A percentile compares a stretch with the other conserved stretches of the same genome.
phyloP scores from a whole-genome alignment of 1,140 invertebrate genomes.

The Dreissena rostriformis region DNA sequence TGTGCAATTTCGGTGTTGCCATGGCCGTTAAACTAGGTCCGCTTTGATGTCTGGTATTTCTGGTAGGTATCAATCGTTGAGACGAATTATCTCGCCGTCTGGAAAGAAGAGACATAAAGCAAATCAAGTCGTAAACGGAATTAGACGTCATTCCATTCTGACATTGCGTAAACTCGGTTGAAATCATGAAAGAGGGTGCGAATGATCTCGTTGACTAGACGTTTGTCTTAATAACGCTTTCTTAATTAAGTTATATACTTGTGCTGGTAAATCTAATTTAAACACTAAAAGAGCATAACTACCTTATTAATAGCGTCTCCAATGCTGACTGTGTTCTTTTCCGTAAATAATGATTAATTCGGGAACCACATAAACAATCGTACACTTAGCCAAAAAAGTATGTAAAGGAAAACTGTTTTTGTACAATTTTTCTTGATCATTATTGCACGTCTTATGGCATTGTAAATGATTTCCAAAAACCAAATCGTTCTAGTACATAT shows the following conservation, averaged over 20 bases:
- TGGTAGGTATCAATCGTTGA: slow-evolving; percentile 42
- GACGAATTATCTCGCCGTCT: slow-evolving; percentile 13
- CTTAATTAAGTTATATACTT: not conserved
- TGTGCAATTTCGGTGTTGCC: not conserved
- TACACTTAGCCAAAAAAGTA: too few relatives aligned
- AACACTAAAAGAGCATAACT: not conserved
- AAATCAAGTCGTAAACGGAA: not conserved
- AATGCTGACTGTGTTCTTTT: not conserved
- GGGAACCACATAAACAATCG: too few relatives aligned
- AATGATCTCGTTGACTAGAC: not conserved
- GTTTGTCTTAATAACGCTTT: not conserved
- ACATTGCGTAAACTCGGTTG: not conserved
- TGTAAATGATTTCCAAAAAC: too few relatives aligned
- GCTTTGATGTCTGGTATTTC: slow-evolving; percentile 24
- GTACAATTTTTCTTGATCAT: too few relatives aligned
- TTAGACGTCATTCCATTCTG: not conserved
- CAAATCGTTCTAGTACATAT: too few relatives aligned
- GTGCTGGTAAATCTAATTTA: not conserved
- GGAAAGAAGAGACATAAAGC: not conserved
- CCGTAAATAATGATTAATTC: not conserved
- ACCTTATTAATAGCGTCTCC: not conserved
- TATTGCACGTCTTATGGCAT: too few relatives aligned
- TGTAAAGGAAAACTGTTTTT: too few relatives aligned
- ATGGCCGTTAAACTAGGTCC: not conserved
- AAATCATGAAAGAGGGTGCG: not conserved